Conservation (phyloP, 1,140 invertebrate genomes). For the Ips nitidus region DNA sequence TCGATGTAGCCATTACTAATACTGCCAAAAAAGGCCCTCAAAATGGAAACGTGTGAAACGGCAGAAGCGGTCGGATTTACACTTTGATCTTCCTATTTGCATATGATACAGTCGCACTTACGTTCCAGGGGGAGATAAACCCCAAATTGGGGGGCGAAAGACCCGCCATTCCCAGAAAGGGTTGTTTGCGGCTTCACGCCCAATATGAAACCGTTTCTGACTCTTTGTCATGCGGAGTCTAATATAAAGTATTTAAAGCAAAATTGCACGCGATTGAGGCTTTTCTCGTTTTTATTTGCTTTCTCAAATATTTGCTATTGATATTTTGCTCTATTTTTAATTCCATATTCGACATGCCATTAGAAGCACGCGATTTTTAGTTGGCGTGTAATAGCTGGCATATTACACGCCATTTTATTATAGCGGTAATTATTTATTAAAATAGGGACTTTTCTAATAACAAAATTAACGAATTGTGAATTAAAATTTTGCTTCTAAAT, state of each 20-base stretch:
- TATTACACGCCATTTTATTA: slow-evolving; percentile 22
- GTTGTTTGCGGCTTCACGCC: slow-evolving; percentile 34
- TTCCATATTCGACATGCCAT: slow-evolving; percentile 4
- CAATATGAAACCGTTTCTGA: slow-evolving; percentile 10
- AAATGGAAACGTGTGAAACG: slow-evolving; percentile 25
- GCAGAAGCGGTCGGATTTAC: slow-evolving; percentile 30
- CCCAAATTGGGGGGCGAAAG: slow-evolving; percentile 20
- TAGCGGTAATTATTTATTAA: slow-evolving; percentile 3
- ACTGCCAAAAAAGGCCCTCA: slow-evolving; percentile 8
- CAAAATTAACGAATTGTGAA: too few species aligned
- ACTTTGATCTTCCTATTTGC: slow-evolving; percentile 41
- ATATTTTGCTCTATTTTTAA: slow-evolving; percentile 28
- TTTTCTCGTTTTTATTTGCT: slow-evolving; percentile 8
- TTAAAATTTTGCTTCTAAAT: too few species aligned
- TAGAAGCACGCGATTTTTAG: slow-evolving; percentile 15
- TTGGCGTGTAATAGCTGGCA: slow-evolving; percentile 20
- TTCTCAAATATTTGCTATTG: slow-evolving; percentile 22
- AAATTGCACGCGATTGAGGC: slow-evolving; percentile 12
- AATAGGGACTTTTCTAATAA: too few species aligned
- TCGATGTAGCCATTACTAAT: neutral
- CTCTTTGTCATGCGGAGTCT: neutral
- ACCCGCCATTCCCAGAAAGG: slow-evolving; percentile 5
- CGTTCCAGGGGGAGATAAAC: slow-evolving; percentile 22
- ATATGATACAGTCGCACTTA: slow-evolving; percentile 38
- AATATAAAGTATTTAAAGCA: slow-evolving; percentile 7